A percentile compares a stretch with the other conserved stretches of the same genome.
Conservation (phyloP, 2,888 invertebrate species). For the Habroteleia sp. region DNA sequence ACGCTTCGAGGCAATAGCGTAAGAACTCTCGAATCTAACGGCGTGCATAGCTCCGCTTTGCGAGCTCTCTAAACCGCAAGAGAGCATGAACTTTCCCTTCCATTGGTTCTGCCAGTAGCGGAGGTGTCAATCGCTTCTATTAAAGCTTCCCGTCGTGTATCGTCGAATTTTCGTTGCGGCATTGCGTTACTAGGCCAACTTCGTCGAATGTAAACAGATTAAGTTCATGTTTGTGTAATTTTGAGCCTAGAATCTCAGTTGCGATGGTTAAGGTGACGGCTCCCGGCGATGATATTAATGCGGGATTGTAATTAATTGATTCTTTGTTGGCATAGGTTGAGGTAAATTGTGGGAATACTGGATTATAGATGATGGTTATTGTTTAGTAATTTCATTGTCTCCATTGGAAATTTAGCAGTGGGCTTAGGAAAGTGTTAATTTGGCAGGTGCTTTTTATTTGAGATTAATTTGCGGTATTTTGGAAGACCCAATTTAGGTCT, state of each 20-base stretch:
- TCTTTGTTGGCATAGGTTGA: conserved; percentile 16
- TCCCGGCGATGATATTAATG: conserved; percentile 33
- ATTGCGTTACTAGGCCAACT: conserved; percentile 8
- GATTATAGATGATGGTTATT: conserved; percentile 14
- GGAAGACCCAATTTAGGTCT: no score
- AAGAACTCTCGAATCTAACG: conserved; percentile 36
- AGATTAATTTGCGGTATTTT: no score
- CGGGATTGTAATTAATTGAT: conserved; percentile 37
- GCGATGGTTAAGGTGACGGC: conserved; percentile 10
- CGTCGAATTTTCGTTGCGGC: conserved; percentile 24
- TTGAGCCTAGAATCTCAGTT: conserved; percentile 18
- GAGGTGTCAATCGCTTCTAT: conserved; percentile 49
- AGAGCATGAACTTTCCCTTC: conserved; percentile 54
- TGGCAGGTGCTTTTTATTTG: no score
- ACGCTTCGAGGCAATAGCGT: conserved; percentile 18
- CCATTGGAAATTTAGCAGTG: background rate
- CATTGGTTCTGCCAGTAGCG: conserved; percentile 18
- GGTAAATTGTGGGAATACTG: conserved; percentile 18
- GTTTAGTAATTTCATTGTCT: background rate
- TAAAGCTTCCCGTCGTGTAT: conserved; percentile 27
- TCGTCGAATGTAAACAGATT: conserved; percentile 44
- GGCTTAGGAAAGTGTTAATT: no score
- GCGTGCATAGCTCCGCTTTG: conserved; percentile 48
- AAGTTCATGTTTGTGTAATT: conserved; percentile 44
- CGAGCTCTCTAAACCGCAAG: conserved; percentile 56